Conservation (phyloP, 35 echinoderm and acorn worm genomes). For the Apostichopus japonicus region DNA sequence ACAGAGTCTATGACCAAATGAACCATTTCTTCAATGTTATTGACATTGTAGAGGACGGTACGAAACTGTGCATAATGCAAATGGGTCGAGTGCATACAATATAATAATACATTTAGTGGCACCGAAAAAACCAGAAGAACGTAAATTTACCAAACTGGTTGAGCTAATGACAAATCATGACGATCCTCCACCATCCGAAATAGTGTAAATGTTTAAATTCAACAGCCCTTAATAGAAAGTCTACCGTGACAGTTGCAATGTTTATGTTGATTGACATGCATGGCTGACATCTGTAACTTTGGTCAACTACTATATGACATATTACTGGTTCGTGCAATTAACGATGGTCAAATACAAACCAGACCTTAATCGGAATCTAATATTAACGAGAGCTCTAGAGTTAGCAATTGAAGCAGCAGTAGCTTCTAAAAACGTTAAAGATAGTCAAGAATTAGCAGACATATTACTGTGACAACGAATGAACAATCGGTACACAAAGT, state of each 20-base stretch:
- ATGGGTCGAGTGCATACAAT: constrained; percentile 51
- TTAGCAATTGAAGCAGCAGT: background rate
- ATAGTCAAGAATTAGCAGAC: background rate
- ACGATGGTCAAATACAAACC: constrained; percentile 66
- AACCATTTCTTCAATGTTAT: no score
- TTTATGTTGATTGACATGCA: constrained; percentile 56
- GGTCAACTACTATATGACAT: constrained; percentile 53
- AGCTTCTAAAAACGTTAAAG: background rate
- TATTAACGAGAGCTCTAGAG: constrained; percentile 27
- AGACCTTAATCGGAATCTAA: constrained; percentile 47
- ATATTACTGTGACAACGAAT: background rate
- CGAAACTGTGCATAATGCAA: no score
- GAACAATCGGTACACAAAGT: no score
- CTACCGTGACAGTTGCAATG: constrained; percentile 44
- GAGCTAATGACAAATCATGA: constrained; percentile 61
- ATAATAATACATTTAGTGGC: constrained; percentile 48
- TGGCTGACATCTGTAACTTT: constrained; percentile 65
- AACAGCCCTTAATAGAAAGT: constrained; percentile 44
- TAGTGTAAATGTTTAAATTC: constrained; percentile 70
- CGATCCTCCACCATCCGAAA: constrained; percentile 55
- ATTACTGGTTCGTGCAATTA: constrained; percentile 66
- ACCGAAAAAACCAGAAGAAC: constrained; percentile 59
- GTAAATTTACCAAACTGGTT: constrained; percentile 48
- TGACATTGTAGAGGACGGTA: no score
- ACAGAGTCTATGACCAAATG: no score